A percentile compares a stretch with the other conserved stretches of the same genome.
These are phyloP conservation scores for Psophia crepitans DNA, from an alignment of 2,113 vertebrate genomes.

Conservation along the genomic window DNA sequence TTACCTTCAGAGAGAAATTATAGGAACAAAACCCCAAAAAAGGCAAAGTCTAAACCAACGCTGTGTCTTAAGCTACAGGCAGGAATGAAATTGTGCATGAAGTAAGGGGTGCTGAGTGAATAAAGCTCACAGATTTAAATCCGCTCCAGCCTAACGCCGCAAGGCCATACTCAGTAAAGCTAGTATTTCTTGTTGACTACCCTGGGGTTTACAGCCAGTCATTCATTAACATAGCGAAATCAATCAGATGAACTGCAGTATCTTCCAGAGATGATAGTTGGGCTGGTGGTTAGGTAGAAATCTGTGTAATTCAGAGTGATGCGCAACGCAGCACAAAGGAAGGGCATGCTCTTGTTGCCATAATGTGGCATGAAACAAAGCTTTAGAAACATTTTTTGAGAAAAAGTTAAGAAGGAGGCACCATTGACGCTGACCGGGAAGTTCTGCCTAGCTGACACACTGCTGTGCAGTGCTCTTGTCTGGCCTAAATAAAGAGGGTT, in stretches of 20 bases:
- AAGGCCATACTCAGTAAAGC: background rate
- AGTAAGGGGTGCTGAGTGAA: background rate
- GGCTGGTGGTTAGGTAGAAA: background rate
- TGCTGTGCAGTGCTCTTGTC: background rate
- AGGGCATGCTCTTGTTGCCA: background rate
- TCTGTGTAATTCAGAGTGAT: background rate
- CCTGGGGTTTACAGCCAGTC: background rate
- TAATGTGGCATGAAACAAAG: background rate
- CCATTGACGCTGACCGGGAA: background rate
- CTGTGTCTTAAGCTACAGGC: background rate
- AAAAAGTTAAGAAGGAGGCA: background rate
- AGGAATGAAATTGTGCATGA: background rate
- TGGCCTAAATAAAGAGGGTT: background rate
- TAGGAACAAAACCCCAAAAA: background rate
- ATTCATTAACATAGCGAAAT: background rate
- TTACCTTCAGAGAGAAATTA: background rate
- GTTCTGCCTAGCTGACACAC: background rate
- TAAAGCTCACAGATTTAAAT: background rate
- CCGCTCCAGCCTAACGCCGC: background rate
- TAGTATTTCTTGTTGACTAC: rapidly evolving
- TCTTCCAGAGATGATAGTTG: background rate
- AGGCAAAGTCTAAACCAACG: background rate
- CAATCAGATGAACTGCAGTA: background rate
- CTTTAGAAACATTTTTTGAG: background rate
- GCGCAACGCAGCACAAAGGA: background rate